Evolutionary conservation across 2,113 vertebrate species (phyloP), one percentile per base, ranked within the genome.

Genomic region (Daboia siamensis): DNA sequence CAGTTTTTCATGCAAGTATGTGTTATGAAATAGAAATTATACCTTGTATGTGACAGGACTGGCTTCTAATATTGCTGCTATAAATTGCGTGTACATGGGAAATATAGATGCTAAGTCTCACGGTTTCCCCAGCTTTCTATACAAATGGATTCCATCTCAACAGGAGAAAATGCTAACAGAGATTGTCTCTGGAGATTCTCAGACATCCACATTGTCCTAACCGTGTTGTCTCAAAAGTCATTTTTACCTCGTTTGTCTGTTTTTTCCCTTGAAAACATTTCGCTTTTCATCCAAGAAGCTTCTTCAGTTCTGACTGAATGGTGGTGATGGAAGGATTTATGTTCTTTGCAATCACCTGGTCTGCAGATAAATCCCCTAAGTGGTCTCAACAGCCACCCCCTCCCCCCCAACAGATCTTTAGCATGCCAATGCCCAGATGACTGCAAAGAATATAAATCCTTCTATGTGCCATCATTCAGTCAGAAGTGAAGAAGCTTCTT

Each of bases 81-180:
- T 90, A 5, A 95, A 95, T 21, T 24, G 55, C 23, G 93, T 87
- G 90, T 86, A 86, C 11, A 92, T 74, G 91, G 13, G 13, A 89
- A 91, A 48, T 15, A 46, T 57, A 44, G 1, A 88, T 57, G 51
- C 84, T 93, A 90, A 93, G 57, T 17, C 51, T 39, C 61, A 69
- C 12, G 15, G 87, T 88, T 93, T 39, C 92, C 91, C 56, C n/a
- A 54, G 6, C 29, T 39, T 57, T 88, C 23, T 57, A 1, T 55
- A 90, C 46, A 88, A 48, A 48, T 92, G 33, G 10, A 3, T 90
- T 92, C 8, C 69, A 93, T 39, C 91, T 92, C 52, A 94, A 94
- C 92, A 33, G 6, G 69, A 0, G 5, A 4, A 29, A 13, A 80
- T 80, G 69, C 33, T 8, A 39, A 80, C 69, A 80, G 39, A 17